These are phyloP conservation scores for Nephotettix cincticeps DNA, from an alignment of 1,140 invertebrate species.

Conservation along the genomic window DNA sequence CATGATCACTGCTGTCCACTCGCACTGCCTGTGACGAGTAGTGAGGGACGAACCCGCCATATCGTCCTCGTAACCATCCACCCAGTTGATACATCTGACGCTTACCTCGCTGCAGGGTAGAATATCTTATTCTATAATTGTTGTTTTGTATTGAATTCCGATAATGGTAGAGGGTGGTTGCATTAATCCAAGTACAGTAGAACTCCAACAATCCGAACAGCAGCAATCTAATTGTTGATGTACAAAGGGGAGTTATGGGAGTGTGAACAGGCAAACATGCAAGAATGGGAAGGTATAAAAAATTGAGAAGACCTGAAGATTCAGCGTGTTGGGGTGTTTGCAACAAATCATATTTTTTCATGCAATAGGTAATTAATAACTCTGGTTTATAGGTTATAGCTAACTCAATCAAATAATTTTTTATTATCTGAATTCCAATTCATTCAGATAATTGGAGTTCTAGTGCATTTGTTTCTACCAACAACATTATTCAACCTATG, in stretches of 20 bases:
- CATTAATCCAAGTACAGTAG: neutral
- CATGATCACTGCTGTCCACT: constrained; percentile 74
- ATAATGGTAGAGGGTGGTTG: neutral
- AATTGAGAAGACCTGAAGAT: too few relatives aligned
- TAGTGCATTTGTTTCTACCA: too few relatives aligned
- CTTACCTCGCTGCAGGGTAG: constrained; percentile 68
- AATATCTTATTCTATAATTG: constrained; percentile 8
- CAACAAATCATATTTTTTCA: too few relatives aligned
- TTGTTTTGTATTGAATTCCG: neutral
- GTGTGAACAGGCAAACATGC: neutral
- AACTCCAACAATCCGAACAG: neutral
- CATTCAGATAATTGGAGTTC: too few relatives aligned
- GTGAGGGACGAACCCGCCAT: constrained; percentile 62
- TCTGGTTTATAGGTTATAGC: too few relatives aligned
- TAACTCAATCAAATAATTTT: too few relatives aligned
- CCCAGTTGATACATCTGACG: constrained; percentile 74
- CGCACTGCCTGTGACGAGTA: constrained; percentile 64
- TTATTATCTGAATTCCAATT: too few relatives aligned
- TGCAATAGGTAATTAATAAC: too few relatives aligned
- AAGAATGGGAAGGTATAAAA: too few relatives aligned
- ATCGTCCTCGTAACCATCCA: constrained; percentile 65
- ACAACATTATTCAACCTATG: too few relatives aligned
- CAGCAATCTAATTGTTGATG: too few relatives aligned
- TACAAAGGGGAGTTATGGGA: neutral
- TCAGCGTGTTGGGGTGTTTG: too few relatives aligned